These are phyloP conservation scores for Saguinus midas DNA, from an alignment of 2,113 vertebrate species.

Conservation along the genomic window DNA sequence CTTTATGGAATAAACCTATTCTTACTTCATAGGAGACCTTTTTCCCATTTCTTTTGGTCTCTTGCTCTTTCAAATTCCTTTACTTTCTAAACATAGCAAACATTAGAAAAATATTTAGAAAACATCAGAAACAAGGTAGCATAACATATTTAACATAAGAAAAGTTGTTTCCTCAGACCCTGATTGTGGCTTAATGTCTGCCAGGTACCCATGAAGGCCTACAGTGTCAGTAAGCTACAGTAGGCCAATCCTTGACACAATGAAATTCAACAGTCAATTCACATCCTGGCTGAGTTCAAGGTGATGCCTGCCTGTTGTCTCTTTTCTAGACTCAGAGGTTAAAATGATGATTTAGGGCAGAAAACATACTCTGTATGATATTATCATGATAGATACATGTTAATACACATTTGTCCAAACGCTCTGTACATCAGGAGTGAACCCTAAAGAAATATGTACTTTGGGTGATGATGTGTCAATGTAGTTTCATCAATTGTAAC, in stretches of 20 bases:
- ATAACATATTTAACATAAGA: background rate
- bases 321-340: background rate
- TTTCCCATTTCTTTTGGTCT: background rate
- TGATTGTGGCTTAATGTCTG: background rate
- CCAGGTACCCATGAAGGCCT: background rate
- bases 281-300: background rate
- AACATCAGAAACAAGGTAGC: background rate
- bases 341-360: background rate
- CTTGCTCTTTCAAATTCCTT: slow-evolving; percentile 17
- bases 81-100: background rate
- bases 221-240: background rate
- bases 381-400: background rate
- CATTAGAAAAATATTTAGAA: background rate
- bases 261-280: background rate
- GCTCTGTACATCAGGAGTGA: background rate
- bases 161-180: background rate
- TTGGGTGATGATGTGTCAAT: background rate
- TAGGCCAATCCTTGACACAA: background rate
- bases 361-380: background rate
- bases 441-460: background rate
- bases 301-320: background rate
- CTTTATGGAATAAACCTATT: background rate
- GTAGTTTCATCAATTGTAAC: background rate
- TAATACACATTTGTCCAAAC: background rate
- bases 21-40: background rate